Percentiles rank a stretch among this genome's conserved stretches.
phyloP scores from a whole-genome alignment of 1,140 invertebrate species.

The Ips typographus region DNA sequence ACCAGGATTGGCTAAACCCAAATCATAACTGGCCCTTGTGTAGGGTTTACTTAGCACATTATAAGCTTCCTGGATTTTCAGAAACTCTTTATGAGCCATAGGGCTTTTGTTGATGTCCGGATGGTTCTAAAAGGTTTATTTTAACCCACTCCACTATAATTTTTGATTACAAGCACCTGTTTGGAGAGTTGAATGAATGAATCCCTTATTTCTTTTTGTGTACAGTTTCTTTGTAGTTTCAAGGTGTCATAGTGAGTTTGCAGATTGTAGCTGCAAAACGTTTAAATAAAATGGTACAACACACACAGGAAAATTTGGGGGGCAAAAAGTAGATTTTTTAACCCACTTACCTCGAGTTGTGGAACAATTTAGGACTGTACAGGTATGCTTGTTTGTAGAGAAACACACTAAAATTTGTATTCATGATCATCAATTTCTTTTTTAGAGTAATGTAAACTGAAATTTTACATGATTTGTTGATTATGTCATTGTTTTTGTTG shows the following conservation, averaged over 20 bases:
- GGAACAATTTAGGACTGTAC: conserved; percentile 5
- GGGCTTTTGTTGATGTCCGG: conserved; percentile 54
- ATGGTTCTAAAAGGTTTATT: conserved; percentile 52
- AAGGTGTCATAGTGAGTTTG: conserved; percentile 52
- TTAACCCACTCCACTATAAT: not conserved
- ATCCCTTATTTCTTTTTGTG: conserved; percentile 51
- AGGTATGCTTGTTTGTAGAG: not conserved
- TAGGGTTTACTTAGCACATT: conserved; percentile 55
- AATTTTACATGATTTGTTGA: not conserved
- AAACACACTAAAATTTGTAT: conserved; percentile 16
- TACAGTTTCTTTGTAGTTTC: conserved; percentile 49
- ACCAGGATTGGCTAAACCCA: conserved; percentile 36
- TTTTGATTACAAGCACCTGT: conserved; percentile 43
- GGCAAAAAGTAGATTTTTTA: not conserved
- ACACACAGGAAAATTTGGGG: not conserved
- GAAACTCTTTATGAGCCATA: conserved; percentile 56
- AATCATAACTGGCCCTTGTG: conserved; percentile 55
- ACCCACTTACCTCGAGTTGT: conserved; percentile 14
- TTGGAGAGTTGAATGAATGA: conserved; percentile 55
- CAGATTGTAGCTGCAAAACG: conserved; percentile 12
- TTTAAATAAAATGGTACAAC: conserved; percentile 4
- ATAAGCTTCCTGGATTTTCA: conserved; percentile 60
- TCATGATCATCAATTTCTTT: conserved; percentile 7
- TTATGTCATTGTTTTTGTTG: no score
- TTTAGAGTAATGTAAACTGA: not conserved